Conservation (phyloP, 2,113 vertebrate species). For the Neoarius graeffei region DNA sequence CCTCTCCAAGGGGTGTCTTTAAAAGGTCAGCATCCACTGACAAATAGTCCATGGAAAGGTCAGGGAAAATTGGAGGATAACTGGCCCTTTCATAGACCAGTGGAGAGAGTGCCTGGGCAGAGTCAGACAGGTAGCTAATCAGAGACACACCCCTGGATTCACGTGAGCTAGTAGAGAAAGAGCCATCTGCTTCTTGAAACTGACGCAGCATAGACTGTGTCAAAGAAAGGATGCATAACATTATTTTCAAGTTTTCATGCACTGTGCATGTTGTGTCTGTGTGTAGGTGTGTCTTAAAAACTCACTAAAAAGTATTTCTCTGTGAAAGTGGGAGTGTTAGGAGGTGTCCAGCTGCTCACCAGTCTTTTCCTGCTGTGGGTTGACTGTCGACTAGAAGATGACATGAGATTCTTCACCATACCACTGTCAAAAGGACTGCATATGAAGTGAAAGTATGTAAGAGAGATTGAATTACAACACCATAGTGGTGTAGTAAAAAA, state of each 20-base stretch:
- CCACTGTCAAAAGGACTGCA: conserved; percentile 84
- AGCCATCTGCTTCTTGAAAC: conserved; percentile 65
- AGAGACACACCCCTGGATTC: conserved; percentile 76
- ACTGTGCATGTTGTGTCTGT: not conserved
- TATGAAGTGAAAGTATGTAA: conserved; percentile 28
- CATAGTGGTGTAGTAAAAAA: not conserved
- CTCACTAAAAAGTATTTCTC: conserved; percentile 91
- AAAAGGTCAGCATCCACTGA: conserved; percentile 52
- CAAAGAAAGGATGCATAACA: conserved; percentile 12
- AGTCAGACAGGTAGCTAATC: conserved; percentile 81
- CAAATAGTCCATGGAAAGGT: conserved; percentile 51
- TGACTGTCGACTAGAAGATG: conserved; percentile 77
- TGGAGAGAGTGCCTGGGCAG: conserved; percentile 63
- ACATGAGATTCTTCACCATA: conserved; percentile 74
- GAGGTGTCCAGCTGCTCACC: conserved; percentile 86
- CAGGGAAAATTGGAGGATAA: conserved; percentile 56
- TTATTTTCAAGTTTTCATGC: not conserved
- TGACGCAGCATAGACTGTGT: conserved; percentile 79
- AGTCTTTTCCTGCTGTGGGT: conserved; percentile 84
- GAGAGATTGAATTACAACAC: not conserved
- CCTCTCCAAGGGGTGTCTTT: conserved; percentile 50
- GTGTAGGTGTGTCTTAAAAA: conserved; percentile 19
- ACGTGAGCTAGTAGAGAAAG: conserved; percentile 63
- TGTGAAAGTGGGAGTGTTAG: conserved; percentile 89
- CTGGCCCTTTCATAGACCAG: conserved; percentile 59